These are phyloP conservation scores for Papilio machaon DNA, from an alignment of 1,140 invertebrate genomes.

Conservation along the genomic window DNA sequence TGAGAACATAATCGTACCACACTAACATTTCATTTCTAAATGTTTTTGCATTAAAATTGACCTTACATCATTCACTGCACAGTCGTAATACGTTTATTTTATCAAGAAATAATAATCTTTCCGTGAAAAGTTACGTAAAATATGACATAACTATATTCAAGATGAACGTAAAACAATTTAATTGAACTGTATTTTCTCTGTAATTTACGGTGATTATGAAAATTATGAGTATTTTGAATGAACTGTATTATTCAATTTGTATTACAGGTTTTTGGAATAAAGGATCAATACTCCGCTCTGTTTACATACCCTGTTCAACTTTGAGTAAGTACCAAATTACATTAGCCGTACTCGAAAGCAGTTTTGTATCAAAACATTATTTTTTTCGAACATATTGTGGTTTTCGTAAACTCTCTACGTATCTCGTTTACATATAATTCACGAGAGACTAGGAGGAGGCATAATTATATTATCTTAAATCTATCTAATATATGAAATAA, in stretches of 20 bases:
- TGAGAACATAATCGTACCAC: background rate
- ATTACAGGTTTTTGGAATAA: background rate
- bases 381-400: background rate
- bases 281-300: background rate
- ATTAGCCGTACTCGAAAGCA: background rate
- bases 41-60: background rate
- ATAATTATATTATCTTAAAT: background rate
- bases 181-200: background rate
- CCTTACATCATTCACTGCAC: background rate
- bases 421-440: constrained; percentile 7
- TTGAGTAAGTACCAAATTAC: constrained; percentile 1
- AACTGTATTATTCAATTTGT: too few species aligned
- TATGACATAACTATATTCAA: too few species aligned
- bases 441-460: constrained; percentile 11
- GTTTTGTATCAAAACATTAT: background rate
- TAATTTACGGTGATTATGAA: background rate
- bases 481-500: background rate
- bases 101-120: background rate
- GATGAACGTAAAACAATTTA: too few species aligned
- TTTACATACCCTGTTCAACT: background rate
- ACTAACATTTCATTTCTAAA: background rate
- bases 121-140: too few species aligned
- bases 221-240: background rate
- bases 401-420: constrained; percentile 6
- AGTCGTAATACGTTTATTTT: background rate